Evolutionary conservation across 2,888 invertebrate genomes (phyloP).

Genomic region (Lasius fuliginosus): DNA sequence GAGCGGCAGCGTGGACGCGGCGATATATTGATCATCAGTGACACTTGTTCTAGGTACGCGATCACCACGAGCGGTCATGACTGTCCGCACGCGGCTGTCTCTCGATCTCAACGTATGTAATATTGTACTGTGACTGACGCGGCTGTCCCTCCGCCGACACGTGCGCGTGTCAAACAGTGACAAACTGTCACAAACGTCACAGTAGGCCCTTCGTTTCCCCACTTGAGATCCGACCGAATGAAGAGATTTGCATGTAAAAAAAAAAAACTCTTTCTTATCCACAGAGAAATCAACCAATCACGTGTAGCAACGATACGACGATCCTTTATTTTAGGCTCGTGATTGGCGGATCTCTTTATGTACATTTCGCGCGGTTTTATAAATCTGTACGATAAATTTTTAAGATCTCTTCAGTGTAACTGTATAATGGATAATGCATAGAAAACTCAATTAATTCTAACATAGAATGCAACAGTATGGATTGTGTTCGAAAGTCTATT

Average conservation of each 20-base stretch:
- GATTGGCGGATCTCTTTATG: not conserved
- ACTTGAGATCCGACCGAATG: not conserved
- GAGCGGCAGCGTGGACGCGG: constrained; percentile 35
- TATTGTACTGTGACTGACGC: not conserved
- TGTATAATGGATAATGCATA: not conserved
- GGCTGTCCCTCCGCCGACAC: constrained; percentile 5
- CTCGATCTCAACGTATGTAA: not conserved
- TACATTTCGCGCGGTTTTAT: not conserved
- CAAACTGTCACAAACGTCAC: constrained; percentile 49
- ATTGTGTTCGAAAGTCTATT: not conserved
- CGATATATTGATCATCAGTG: constrained; percentile 70
- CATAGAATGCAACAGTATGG: not conserved
- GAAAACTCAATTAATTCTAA: not conserved
- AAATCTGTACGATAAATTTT: not conserved
- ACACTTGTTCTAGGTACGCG: constrained; percentile 36
- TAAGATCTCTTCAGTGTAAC: not conserved
- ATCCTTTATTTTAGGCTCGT: not conserved
- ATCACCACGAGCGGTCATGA: constrained; percentile 34
- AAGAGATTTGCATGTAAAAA: not conserved
- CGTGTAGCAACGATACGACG: not conserved
- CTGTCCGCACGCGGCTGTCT: not conserved
- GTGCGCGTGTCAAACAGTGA: constrained; percentile 44
- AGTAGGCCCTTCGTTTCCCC: not conserved
- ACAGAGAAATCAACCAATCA: constrained; percentile 1
- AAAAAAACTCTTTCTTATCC: no score